Percentiles rank a stretch among this genome's conserved stretches.
Conservation (phyloP, 2,797 vertebrate species). For the Micropoecilia bifurca region DNA sequence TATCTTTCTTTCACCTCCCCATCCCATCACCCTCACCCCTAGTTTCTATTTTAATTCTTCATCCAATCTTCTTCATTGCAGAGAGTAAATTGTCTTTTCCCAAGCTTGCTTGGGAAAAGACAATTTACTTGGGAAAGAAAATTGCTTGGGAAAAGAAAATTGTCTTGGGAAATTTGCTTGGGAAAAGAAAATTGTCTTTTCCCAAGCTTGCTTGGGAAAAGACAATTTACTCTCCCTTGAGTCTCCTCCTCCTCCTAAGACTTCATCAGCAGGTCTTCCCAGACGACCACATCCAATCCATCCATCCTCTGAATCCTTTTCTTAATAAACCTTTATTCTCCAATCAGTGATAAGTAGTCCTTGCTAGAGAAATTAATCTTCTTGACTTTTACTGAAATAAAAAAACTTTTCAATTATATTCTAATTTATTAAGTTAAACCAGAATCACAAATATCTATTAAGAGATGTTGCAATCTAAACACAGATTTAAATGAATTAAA, state of each 20-base stretch:
- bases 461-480: constrained; percentile 1
- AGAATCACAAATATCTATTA: constrained; percentile 1
- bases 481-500: neutral
- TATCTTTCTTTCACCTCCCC: neutral
- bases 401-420: neutral
- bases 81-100: neutral
- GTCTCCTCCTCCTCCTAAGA: neutral
- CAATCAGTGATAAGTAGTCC: neutral
- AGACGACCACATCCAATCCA: neutral
- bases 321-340: neutral
- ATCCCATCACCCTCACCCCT: neutral
- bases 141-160: neutral
- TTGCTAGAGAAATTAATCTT: neutral
- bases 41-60: neutral
- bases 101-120: neutral
- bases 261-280: neutral
- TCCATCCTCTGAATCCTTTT: neutral
- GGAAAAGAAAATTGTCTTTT: neutral
- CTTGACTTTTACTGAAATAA: neutral
- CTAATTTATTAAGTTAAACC: neutral
- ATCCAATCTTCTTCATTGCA: neutral
- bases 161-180: neutral
- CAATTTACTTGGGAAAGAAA: neutral
- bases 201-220: neutral
- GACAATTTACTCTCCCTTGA: neutral